A percentile compares a stretch with the other conserved stretches of the same genome.
These are phyloP conservation scores for Podarcis siculus DNA, from an alignment of 2,797 vertebrate species.

Conservation along the genomic window DNA sequence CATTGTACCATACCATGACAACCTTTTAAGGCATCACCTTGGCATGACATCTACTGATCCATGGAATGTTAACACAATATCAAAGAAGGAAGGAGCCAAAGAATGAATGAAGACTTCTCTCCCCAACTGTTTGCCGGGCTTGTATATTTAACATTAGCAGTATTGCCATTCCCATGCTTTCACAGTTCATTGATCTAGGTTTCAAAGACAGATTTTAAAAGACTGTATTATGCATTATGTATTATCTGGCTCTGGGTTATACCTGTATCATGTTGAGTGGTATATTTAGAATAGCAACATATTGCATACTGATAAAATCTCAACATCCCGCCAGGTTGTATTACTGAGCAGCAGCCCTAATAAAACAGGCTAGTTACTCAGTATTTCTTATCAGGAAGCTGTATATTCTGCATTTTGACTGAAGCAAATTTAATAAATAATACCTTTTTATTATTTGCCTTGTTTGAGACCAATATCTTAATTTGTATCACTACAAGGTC, in stretches of 20 bases:
- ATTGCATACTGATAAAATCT: neutral
- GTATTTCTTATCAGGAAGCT: conserved; percentile 1
- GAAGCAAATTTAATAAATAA: conserved; percentile 23
- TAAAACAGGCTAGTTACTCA: conserved; percentile 35
- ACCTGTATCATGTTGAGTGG: neutral
- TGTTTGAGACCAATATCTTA: conserved; percentile 12
- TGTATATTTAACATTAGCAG: neutral
- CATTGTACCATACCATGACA: neutral
- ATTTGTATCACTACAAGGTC: conserved; percentile 7
- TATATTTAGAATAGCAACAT: neutral
- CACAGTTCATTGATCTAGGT: conserved; percentile 1
- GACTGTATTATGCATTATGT: neutral
- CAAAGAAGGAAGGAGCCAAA: neutral
- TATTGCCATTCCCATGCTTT: neutral
- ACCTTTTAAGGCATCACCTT: neutral
- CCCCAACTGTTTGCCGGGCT: no score
- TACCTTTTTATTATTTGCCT: neutral
- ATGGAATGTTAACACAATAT: neutral
- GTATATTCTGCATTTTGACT: conserved; percentile 9
- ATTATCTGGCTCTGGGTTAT: neutral
- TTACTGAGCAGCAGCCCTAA: conserved; percentile 37
- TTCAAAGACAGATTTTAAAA: conserved; percentile 13
- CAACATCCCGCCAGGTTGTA: neutral
- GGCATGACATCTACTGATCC: neutral
- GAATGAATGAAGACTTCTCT: neutral